phyloP scores from a whole-genome alignment of 2,797 vertebrate species.

The Sebastes vulpes region DNA sequence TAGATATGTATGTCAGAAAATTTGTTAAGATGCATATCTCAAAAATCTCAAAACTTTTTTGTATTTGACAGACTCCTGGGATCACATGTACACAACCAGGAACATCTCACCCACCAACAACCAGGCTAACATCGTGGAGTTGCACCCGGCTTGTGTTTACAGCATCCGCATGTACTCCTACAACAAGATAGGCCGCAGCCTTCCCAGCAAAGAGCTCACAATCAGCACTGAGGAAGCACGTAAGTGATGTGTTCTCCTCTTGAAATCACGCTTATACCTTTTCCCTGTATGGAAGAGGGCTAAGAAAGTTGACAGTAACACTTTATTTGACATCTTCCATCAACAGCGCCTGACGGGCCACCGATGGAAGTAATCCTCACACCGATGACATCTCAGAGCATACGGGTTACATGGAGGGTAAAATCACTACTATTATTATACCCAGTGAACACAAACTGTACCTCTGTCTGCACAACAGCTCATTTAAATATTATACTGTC shows the following conservation, averaged over 20 bases:
- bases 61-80: constrained; percentile 92
- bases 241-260: constrained; percentile 61
- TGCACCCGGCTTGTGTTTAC: constrained; percentile 96
- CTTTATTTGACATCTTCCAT: constrained; percentile 12
- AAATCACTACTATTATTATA: neutral
- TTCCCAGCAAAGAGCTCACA: constrained; percentile 97
- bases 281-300: neutral
- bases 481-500: neutral
- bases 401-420: constrained; percentile 99
- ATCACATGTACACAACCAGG: constrained; percentile 96
- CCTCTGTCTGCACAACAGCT: neutral
- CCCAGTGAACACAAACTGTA: neutral
- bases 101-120: constrained; percentile 99
- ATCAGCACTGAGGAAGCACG: constrained; percentile 98
- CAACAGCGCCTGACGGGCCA: constrained; percentile 94
- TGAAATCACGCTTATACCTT: neutral
- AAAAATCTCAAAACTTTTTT: neutral
- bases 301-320: neutral
- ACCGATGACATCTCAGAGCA: constrained; percentile 97
- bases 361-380: constrained; percentile 96
- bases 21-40: neutral
- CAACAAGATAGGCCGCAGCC: constrained; percentile 98
- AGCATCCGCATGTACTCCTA: constrained; percentile 99
- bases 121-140: constrained; percentile 97
- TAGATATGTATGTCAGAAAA: neutral